Base-by-base conservation (phyloP, 2,888 invertebrate genomes). In the Noctua comes region DNA sequence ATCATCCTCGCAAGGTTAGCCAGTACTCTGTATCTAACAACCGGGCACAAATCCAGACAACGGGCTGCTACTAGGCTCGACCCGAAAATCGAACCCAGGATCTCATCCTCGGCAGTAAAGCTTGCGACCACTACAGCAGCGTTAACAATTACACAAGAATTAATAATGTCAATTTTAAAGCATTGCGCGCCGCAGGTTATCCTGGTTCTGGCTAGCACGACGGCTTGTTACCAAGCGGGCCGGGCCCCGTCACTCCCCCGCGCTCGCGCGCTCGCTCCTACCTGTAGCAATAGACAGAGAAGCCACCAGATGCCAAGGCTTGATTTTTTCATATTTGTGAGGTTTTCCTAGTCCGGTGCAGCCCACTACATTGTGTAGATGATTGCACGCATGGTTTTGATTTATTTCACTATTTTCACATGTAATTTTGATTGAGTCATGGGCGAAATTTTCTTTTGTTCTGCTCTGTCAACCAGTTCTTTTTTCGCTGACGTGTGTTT, bases 251-350 rank as follows among this genome's bases (percentile, higher is more conserved):
- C 62, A 36, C 11, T 21, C 3, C n/a, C 16, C 54, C 64, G 6
- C 51, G 27, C 66, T 36, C 31, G 68, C 27, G 21, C 36, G 18
- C 68, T 24, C 10, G 7, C 31, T 27, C 65, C 57, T 86, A 96
- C 96, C 95, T 96, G 95, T 75, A 96, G 81, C 0, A 96, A 90
- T 46, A 96, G 86, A 91, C 90, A 91, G 54, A 96, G 86, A 13
- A 95, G 90, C 90, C 92, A 92, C 94, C 95, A 96, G 82, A 95
- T 81, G 54, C 91, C 90, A 43, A 91, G 83, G 69, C 88, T 87
- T 62, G 91, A 90, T 84, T 90, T 88, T 93, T 94, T 94, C 95
- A 95, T 95, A 91, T 85, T 85, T 87, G 71, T 91, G 91, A 91
- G 81, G 78, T 84, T 84, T 77, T 85, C 71, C 65, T 77, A 80